Evolutionary conservation across 2,113 vertebrate species (phyloP), one percentile per base, ranked within the genome.

Genomic region (Dasyornis broadbenti): DNA sequence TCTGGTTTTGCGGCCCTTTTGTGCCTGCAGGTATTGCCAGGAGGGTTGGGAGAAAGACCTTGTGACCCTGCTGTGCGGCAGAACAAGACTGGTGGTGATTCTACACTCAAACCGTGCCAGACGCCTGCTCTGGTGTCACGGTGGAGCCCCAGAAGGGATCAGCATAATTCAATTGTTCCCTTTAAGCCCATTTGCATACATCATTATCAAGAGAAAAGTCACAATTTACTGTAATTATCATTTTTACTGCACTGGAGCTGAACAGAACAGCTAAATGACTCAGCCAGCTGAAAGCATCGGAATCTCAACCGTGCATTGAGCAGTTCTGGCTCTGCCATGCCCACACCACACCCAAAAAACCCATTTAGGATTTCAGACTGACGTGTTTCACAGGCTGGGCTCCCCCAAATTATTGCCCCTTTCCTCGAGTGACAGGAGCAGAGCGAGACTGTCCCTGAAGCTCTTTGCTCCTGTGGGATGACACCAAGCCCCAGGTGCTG

Each of bases 251-350:
- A 7, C 40, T 33, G 53, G 14, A 33, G 13, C 35, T 65, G 7
- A n/a, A 45, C 0, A 31, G 68, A 45, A 77, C 56, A 75, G 42
- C 28, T 23, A 11, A 63, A 14, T 23, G 16, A 27, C 19, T 77
- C 19, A 47, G 19, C 6, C 24, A 70, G 26, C 35, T 63, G 52
- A 39, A 53, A 73, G 47, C 59, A 44, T 4, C 40, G 47, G 15
- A 6, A 30, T 17, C 44, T 65, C 54, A 73, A 6, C 45, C 60
- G 2, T 2, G 6, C 15, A 4, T 0, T 8, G 40, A 54, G 8
- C 27, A 52, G n/a, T 8, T 35, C 53, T 10, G 28, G 9, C 24
- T 45, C 9, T 33, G 28, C 45, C 11, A 0, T 12, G 16, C 5
- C 24, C 63, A 10, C 27, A 10, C 3, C 27, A 15, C 16, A 9